Evolutionary conservation across 1,140 invertebrate species (phyloP).

Genomic region (Drosophila sp.): DNA sequence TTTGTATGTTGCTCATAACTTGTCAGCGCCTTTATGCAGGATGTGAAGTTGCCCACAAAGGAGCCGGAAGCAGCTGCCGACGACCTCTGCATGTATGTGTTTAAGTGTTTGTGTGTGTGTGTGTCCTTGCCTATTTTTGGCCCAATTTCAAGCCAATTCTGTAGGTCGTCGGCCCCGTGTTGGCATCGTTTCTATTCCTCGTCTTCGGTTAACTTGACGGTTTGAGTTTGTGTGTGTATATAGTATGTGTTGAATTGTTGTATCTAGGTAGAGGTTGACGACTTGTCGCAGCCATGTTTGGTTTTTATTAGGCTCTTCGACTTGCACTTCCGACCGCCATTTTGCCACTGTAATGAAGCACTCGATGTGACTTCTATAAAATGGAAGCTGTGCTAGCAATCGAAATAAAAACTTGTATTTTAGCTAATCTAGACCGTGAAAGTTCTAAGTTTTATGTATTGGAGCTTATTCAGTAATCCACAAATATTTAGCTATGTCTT

Average conservation of each 20-base stretch:
- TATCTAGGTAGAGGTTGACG: conserved; percentile 23
- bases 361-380: not conserved
- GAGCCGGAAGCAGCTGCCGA: conserved; percentile 42
- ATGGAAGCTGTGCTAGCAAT: not conserved
- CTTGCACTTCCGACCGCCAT: conserved; percentile 4
- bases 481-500: too few relatives aligned
- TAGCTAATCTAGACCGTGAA: too few relatives aligned
- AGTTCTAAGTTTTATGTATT: too few relatives aligned
- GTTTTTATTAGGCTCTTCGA: not conserved
- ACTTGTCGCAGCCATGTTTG: conserved; percentile 16
- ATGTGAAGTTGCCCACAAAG: conserved; percentile 14
- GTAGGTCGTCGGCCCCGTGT: conserved; percentile 58
- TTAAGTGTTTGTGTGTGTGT: conserved; percentile 10
- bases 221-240: not conserved
- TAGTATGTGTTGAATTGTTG: conserved; percentile 17
- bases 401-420: too few relatives aligned
- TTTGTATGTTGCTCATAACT: conserved; percentile 55
- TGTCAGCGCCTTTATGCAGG: conserved; percentile 58
- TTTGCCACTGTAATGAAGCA: not conserved
- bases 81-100: conserved; percentile 16
- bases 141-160: conserved; percentile 43
- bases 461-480: too few relatives aligned
- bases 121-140: conserved; percentile 53
- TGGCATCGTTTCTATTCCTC: conserved; percentile 13
- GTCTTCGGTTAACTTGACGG: conserved; percentile 21